These are phyloP conservation scores for Dicyrtoma fusca DNA, from an alignment of 2,888 invertebrate species.

Conservation along the genomic window DNA sequence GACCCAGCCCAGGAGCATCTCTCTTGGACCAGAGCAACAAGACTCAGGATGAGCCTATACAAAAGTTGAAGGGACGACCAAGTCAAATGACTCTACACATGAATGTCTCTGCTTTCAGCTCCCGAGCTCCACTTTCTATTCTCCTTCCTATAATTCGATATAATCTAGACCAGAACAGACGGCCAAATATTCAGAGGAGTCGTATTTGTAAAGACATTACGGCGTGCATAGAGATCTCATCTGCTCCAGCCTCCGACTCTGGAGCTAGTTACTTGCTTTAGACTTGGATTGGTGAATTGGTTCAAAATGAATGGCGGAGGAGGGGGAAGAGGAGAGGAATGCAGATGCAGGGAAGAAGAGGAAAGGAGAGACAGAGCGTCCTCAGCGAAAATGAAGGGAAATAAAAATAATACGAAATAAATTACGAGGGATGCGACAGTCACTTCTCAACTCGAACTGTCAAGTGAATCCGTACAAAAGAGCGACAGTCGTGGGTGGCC, in stretches of 20 bases:
- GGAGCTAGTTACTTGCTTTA: neutral
- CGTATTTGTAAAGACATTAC: too few relatives aligned
- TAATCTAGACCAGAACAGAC: too few relatives aligned
- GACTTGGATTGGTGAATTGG: neutral
- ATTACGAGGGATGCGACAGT: slow-evolving; percentile 27
- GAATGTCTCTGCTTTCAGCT: too few relatives aligned
- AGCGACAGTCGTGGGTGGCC: slow-evolving; percentile 23
- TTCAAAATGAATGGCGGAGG: neutral
- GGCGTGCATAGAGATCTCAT: too few relatives aligned
- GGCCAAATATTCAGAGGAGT: too few relatives aligned
- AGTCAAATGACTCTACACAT: too few relatives aligned
- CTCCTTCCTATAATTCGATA: too few relatives aligned
- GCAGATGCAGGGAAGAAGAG: neutral
- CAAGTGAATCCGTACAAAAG: slow-evolving; percentile 20
- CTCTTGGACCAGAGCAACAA: too few relatives aligned
- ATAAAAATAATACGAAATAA: slow-evolving; percentile 36
- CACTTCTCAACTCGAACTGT: slow-evolving; percentile 26
- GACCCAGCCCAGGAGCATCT: too few relatives aligned
- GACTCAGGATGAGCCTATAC: too few relatives aligned
- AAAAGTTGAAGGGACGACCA: too few relatives aligned
- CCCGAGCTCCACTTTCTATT: too few relatives aligned
- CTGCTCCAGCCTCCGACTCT: neutral
- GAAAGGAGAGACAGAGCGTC: neutral
- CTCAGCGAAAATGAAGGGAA: slow-evolving; percentile 16
- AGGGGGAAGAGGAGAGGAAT: neutral